Conservation (phyloP, 1,140 invertebrate species). For the Ylistrum balloti region DNA sequence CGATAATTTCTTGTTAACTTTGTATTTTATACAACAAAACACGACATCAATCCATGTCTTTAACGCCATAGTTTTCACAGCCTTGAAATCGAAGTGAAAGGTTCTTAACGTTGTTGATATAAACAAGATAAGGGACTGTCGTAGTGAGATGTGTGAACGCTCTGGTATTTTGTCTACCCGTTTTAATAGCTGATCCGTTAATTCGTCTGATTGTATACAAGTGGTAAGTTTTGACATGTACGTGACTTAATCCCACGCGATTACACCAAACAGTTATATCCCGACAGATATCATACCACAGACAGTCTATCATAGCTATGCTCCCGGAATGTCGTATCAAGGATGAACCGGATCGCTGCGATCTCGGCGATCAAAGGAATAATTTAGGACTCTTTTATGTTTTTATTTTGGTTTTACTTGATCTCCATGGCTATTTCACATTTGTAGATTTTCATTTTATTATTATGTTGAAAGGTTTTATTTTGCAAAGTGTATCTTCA, state of each 20-base stretch:
- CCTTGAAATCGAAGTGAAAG: not conserved
- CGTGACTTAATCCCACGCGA: not conserved
- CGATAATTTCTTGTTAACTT: not conserved
- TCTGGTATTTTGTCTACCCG: not conserved
- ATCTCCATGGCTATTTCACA: no score
- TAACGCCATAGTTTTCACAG: not conserved
- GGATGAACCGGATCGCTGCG: not conserved
- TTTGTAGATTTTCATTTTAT: no score
- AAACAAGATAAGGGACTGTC: not conserved
- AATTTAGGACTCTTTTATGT: not conserved
- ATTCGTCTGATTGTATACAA: constrained; percentile 11
- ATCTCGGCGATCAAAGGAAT: not conserved
- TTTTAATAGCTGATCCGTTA: not conserved
- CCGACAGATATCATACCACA: not conserved
- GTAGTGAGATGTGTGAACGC: not conserved
- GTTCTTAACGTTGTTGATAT: not conserved
- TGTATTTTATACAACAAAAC: not conserved
- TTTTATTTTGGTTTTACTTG: not conserved
- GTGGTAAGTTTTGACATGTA: not conserved
- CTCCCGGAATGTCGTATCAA: not conserved
- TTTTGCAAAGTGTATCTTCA: no score
- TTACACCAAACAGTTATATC: not conserved
- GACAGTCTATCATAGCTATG: not conserved
- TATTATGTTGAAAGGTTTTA: no score
- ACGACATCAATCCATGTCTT: not conserved